A percentile compares a stretch with the other conserved stretches of the same genome.
Evolutionary conservation across 1,140 invertebrate genomes (phyloP).

Genomic region (Nomia melanderi): DNA sequence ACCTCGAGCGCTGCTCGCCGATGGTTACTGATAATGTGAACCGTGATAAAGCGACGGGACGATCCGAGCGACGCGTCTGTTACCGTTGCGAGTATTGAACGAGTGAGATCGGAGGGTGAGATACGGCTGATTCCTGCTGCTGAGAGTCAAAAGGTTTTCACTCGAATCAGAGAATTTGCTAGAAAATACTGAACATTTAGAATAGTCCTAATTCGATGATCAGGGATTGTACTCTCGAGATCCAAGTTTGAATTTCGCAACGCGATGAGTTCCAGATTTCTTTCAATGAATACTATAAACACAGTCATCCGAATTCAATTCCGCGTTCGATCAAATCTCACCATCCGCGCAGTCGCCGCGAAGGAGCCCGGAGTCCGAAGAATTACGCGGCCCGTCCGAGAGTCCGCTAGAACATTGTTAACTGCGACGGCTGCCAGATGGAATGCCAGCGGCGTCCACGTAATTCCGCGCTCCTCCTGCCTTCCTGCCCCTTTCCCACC

Average conservation of each 20-base stretch:
- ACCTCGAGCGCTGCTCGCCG: slow-evolving; percentile 32
- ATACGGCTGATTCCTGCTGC: too few species aligned
- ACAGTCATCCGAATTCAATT: background rate
- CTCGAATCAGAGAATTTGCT: too few species aligned
- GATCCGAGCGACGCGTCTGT: background rate
- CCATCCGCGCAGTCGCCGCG: background rate
- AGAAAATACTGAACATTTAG: too few species aligned
- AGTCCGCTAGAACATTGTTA: slow-evolving; percentile 14
- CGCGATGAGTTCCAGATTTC: too few species aligned
- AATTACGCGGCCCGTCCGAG: background rate
- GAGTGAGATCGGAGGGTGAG: too few species aligned
- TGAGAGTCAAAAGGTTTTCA: too few species aligned
- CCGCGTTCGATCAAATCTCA: background rate
- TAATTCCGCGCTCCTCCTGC: slow-evolving; percentile 11
- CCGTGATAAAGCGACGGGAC: background rate
- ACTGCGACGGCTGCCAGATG: slow-evolving; percentile 3
- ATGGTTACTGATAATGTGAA: slow-evolving; percentile 1
- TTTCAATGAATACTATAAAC: too few species aligned
- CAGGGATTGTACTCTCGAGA: too few species aligned
- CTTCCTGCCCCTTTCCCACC: background rate
- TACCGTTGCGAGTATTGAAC: background rate
- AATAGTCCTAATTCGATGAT: too few species aligned
- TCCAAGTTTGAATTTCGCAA: too few species aligned
- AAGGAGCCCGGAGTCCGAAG: background rate
- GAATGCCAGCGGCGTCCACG: background rate